A percentile compares a stretch with the other conserved stretches of the same genome.
Conservation (phyloP, 92 coral and sea anemone species). For the Nematostella vectensis region DNA sequence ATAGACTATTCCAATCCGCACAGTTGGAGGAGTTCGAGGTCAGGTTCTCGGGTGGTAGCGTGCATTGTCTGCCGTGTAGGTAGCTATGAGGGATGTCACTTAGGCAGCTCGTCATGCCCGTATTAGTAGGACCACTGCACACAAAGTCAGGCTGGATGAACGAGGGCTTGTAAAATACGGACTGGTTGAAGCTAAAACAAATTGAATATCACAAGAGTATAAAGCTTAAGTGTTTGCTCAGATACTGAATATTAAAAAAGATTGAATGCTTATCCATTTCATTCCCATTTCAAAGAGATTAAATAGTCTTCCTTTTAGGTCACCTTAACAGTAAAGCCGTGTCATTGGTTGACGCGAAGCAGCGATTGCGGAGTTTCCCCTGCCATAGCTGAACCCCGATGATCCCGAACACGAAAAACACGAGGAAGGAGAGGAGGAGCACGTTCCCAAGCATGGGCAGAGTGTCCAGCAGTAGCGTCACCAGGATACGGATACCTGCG, state of each 20-base stretch:
- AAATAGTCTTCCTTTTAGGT: too few species aligned
- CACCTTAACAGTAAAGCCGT: not conserved
- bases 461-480: slow-evolving; percentile 77
- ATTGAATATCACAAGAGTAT: not conserved
- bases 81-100: slow-evolving; percentile 35
- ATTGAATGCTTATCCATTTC: too few species aligned
- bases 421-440: slow-evolving; percentile 67
- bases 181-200: slow-evolving; percentile 26
- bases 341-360: slow-evolving; percentile 28
- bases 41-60: slow-evolving; percentile 12
- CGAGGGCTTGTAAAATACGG: slow-evolving; percentile 64
- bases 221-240: too few species aligned
- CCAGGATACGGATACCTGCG: slow-evolving; percentile 87
- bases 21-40: not conserved
- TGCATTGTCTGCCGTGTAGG: slow-evolving; percentile 16
- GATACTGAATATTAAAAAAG: too few species aligned
- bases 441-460: slow-evolving; percentile 91
- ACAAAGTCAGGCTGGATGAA: slow-evolving; percentile 68
- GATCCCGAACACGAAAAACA: slow-evolving; percentile 88
- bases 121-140: slow-evolving; percentile 50
- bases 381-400: slow-evolving; percentile 93
- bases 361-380: slow-evolving; percentile 79
- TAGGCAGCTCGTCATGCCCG: slow-evolving; percentile 58
- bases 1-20: slow-evolving; percentile 15
- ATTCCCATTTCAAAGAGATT: too few species aligned